These are phyloP conservation scores for Neopipo cinnamomea DNA, from an alignment of 2,113 vertebrate genomes.

Conservation along the genomic window DNA sequence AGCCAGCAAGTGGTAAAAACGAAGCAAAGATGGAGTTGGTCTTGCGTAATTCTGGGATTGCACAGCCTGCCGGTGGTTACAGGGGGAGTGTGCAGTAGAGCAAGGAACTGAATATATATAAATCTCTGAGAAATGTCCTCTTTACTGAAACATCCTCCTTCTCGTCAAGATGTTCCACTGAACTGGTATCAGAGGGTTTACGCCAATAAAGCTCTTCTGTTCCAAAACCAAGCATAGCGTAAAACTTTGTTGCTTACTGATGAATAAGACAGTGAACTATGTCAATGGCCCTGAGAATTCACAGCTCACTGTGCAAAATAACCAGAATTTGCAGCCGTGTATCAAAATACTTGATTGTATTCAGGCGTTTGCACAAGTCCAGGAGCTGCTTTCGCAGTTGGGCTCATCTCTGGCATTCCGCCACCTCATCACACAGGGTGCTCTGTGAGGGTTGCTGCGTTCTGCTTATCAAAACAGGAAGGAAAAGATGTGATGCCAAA, in stretches of 20 bases:
- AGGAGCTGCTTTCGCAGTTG: neutral
- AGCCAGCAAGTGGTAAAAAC: neutral
- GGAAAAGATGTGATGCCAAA: conserved; percentile 26
- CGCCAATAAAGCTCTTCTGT: neutral
- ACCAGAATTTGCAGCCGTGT: neutral
- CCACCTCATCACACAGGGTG: neutral
- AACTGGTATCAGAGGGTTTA: neutral
- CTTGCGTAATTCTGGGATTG: neutral
- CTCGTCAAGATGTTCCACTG: neutral
- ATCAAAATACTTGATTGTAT: neutral
- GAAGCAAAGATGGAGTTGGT: neutral
- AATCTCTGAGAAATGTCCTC: neutral
- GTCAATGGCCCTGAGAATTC: neutral
- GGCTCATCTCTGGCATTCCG: neutral
- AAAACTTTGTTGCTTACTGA: neutral
- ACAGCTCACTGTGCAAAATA: neutral
- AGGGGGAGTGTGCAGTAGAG: neutral
- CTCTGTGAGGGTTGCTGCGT: neutral
- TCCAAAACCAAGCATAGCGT: neutral
- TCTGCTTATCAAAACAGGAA: conserved; percentile 47
- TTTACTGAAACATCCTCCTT: neutral
- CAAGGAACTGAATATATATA: neutral
- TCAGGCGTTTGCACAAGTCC: neutral
- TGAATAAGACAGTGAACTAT: neutral
- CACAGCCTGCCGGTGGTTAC: neutral